A percentile compares a stretch with the other conserved stretches of the same genome.
These are phyloP conservation scores for Bombus confusus DNA, from an alignment of 1,140 invertebrate species.

Conservation along the genomic window DNA sequence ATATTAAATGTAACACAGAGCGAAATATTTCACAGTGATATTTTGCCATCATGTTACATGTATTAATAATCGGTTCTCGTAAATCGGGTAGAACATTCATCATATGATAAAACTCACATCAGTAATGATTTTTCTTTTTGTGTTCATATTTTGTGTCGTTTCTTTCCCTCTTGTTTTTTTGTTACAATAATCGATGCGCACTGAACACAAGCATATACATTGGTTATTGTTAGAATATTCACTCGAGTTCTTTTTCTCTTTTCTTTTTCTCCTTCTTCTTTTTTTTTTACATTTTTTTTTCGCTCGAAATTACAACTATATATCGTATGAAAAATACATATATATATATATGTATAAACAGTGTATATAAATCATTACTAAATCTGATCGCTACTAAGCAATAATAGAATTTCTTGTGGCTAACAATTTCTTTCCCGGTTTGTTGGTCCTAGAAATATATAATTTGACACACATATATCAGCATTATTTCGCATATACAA, in stretches of 20 bases:
- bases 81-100: background rate
- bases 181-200: slow-evolving; percentile 24
- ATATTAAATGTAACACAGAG: slow-evolving; percentile 14
- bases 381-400: slow-evolving; percentile 59
- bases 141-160: background rate
- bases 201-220: slow-evolving; percentile 12
- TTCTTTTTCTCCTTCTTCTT: background rate
- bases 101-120: background rate
- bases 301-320: slow-evolving; percentile 51
- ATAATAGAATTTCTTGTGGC: slow-evolving; percentile 57
- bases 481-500: slow-evolving; percentile 7
- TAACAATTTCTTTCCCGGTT: slow-evolving; percentile 37
- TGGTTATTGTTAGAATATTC: background rate
- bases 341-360: slow-evolving; percentile 62
- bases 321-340: slow-evolving; percentile 72
- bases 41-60: background rate
- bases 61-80: background rate
- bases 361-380: slow-evolving; percentile 62
- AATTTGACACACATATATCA: slow-evolving; percentile 45
- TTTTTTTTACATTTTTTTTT: slow-evolving; percentile 39
- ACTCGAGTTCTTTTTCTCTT: background rate
- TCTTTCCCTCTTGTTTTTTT: background rate
- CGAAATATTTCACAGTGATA: background rate
- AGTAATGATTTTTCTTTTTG: background rate
- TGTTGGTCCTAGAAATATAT: slow-evolving; percentile 59